Base-by-base conservation (phyloP, 2,888 invertebrate species). In the Barypeithes pellucidus region DNA sequence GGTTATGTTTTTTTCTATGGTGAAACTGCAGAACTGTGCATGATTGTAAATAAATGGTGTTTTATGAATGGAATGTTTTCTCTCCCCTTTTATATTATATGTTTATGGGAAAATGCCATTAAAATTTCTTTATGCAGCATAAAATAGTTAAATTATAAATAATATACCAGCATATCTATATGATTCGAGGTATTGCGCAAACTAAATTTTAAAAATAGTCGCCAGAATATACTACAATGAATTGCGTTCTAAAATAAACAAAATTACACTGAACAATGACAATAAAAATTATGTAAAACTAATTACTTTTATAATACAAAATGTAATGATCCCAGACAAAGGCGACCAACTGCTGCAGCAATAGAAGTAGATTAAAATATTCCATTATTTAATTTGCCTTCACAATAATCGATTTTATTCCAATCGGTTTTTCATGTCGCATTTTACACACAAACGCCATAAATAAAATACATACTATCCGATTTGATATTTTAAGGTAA, bases 381-480 rank as follows among this genome's bases (percentile, higher is more conserved):
- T 57, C 54, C 54, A 57, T 33, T 57, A 57, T 57, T 57, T 33
- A 57, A 57, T 60, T 60, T 41, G 43, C 60, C 41, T 39, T 20
- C 14, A 60, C 41, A 60, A 41, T 41, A 22, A 60, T 60, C 41
- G 41, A 60, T 60, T 43, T 43, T 16, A 20, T 20, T 39, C n/a
- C 24, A 43, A 39, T 24, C 18, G 22, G 59, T 39, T 59, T 59
- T 57, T 12, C 59, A 39, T 59, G 39, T 39, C 41, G 20, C 14
- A 36, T 36, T 36, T 59, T 59, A 33, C 11, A 11, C 7, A 59
- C 18, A 2, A n/a, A 39, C 4, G 12, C 39, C n/a, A 16, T 43
- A 43, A 14, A 43, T 43, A 16, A 39, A 39, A 39, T 43, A 43
- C 8, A 43, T 60, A 60, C 60, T 60, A 60, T 60, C 60, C 60